These are phyloP conservation scores for Stichopus horrens DNA, from an alignment of 53 echinoderm and acorn worm genomes.

Conservation along the genomic window DNA sequence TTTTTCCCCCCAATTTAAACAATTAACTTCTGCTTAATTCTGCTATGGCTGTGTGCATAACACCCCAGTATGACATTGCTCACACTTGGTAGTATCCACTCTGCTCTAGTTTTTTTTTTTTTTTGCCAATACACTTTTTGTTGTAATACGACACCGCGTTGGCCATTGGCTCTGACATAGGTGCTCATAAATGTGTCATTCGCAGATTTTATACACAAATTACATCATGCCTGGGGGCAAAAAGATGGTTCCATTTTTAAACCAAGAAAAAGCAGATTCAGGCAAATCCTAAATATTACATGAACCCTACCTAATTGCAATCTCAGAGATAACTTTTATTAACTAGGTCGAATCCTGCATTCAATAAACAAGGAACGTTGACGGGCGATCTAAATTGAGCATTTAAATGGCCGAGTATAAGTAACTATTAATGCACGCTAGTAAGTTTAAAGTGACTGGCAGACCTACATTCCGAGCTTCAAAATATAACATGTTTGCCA, in stretches of 20 bases:
- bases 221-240: conserved; percentile 35
- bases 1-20: conserved; percentile 37
- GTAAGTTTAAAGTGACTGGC: conserved; percentile 6
- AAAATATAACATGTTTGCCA: conserved; percentile 4
- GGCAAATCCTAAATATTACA: conserved; percentile 36
- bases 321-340: conserved; percentile 36
- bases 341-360: conserved; percentile 45
- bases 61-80: conserved; percentile 17
- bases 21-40: conserved; percentile 43
- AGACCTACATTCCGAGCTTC: conserved; percentile 5
- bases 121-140: conserved; percentile 43
- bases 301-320: conserved; percentile 32
- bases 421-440: conserved; percentile 31
- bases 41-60: not conserved
- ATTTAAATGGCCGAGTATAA: conserved; percentile 11
- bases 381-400: conserved; percentile 29
- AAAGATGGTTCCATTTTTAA: conserved; percentile 31
- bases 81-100: not conserved
- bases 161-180: conserved; percentile 47
- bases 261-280: not conserved
- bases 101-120: conserved; percentile 35
- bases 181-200: conserved; percentile 44
- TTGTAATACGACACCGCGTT: conserved; percentile 37
- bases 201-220: conserved; percentile 47
- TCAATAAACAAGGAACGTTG: conserved; percentile 2